Conservation (phyloP, 2,888 invertebrate species). For the Cryptocheilus praepositus region DNA sequence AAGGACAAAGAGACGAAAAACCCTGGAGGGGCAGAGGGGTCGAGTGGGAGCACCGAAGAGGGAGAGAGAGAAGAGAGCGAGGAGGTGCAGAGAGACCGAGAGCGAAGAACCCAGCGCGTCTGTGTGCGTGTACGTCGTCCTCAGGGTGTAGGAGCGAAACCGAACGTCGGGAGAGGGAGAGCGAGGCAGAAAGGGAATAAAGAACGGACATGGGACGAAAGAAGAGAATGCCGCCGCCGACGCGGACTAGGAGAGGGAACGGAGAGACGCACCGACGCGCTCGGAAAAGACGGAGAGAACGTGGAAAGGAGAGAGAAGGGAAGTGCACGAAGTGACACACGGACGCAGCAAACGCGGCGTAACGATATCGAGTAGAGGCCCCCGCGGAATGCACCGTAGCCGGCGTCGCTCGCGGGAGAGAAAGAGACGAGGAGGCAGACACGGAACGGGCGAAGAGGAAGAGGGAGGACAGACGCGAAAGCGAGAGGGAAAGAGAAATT, state of each 20-base stretch:
- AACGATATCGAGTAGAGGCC: constrained; percentile 58
- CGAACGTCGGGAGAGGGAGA: constrained; percentile 15
- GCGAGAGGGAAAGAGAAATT: neutral
- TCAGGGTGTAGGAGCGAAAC: constrained; percentile 22
- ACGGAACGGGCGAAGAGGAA: neutral
- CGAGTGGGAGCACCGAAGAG: constrained; percentile 25
- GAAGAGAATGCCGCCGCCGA: neutral
- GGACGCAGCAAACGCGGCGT: constrained; percentile 50
- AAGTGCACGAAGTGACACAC: constrained; percentile 52
- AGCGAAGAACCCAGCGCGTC: constrained; percentile 4
- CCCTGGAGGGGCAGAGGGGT: constrained; percentile 39
- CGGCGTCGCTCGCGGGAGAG: constrained; percentile 16
- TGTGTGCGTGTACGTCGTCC: neutral
- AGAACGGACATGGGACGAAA: constrained; percentile 9
- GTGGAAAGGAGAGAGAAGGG: constrained; percentile 28
- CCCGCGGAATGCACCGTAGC: constrained; percentile 54
- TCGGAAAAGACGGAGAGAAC: neutral
- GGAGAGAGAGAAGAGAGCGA: constrained; percentile 28
- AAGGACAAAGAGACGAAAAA: constrained; percentile 61
- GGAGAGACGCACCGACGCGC: no score
- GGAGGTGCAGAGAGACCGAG: constrained; percentile 28
- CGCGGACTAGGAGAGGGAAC: constrained; percentile 7
- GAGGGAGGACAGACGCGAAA: constrained; percentile 8
- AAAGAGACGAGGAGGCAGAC: constrained; percentile 25
- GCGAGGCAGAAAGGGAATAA: constrained; percentile 14